Percentiles rank a stretch among this genome's conserved stretches.
phyloP scores from a whole-genome alignment of 1,140 invertebrate species.

The Cyrtorhinus lividipennis region DNA sequence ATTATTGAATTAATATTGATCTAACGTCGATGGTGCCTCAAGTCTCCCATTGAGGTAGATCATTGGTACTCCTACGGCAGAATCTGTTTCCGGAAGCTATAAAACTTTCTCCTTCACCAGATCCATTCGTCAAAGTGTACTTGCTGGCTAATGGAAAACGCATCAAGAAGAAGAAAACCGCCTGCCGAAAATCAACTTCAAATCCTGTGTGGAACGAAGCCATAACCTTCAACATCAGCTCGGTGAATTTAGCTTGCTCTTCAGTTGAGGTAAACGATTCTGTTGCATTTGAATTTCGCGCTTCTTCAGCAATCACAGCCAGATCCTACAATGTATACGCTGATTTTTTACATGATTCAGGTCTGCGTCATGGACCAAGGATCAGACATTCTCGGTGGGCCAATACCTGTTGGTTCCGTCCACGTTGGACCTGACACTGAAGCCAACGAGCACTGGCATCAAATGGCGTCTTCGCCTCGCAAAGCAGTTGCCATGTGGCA shows the following conservation, averaged over 20 bases:
- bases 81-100: too few species aligned
- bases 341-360: constrained; percentile 26
- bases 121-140: constrained; percentile 86
- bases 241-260: constrained; percentile 47
- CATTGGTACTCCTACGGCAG: too few species aligned
- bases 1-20: too few species aligned
- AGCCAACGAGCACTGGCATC: constrained; percentile 57
- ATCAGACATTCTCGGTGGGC: constrained; percentile 48
- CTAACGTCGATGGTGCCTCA: too few species aligned
- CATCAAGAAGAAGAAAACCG: constrained; percentile 84
- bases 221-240: constrained; percentile 72
- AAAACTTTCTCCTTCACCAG: constrained; percentile 32
- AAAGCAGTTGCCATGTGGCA: constrained; percentile 75
- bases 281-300: too few species aligned
- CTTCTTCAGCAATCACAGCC: too few species aligned
- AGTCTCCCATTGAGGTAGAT: not conserved
- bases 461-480: constrained; percentile 64
- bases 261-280: constrained; percentile 64
- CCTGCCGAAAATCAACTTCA: constrained; percentile 65
- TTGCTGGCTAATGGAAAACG: constrained; percentile 68
- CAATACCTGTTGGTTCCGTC: constrained; percentile 52
- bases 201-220: constrained; percentile 94
- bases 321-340: not conserved
- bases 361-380: constrained; percentile 43
- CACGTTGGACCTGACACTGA: constrained; percentile 54